Percentiles rank a stretch among this genome's conserved stretches.
Conservation (phyloP, 2,797 vertebrate species). For the Enteromius mattozi region DNA sequence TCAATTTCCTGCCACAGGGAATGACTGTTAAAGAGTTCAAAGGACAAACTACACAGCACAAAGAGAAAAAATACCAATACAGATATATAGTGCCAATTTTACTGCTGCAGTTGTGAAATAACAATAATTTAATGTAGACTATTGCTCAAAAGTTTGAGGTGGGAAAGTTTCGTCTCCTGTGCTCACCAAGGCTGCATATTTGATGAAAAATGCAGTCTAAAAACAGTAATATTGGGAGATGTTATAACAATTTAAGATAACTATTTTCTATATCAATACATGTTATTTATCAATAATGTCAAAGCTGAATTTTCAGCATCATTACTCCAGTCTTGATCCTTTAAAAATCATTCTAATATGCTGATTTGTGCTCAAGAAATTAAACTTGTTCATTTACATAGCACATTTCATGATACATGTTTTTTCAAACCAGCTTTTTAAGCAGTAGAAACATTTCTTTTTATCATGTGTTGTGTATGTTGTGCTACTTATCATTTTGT, state of each 20-base stretch:
- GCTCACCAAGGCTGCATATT: neutral
- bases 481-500: neutral
- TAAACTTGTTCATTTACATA: neutral
- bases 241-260: neutral
- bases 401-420: neutral
- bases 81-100: constrained; percentile 18
- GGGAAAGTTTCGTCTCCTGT: neutral
- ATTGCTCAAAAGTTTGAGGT: neutral
- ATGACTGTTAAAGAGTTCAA: constrained; percentile 49
- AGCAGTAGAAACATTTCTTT: neutral
- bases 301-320: neutral
- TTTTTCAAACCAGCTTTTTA: neutral
- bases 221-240: neutral
- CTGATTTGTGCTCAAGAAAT: neutral
- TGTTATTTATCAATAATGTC: neutral
- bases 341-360: neutral
- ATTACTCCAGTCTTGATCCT: neutral
- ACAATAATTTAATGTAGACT: neutral
- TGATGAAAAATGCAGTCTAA: neutral
- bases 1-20: constrained; percentile 46
- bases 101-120: neutral
- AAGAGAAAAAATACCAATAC: constrained; percentile 54
- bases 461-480: neutral
- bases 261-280: neutral
- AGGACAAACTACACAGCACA: constrained; percentile 36